Evolutionary conservation across 2,888 invertebrate genomes (phyloP).

Genomic region (Nineta flava): DNA sequence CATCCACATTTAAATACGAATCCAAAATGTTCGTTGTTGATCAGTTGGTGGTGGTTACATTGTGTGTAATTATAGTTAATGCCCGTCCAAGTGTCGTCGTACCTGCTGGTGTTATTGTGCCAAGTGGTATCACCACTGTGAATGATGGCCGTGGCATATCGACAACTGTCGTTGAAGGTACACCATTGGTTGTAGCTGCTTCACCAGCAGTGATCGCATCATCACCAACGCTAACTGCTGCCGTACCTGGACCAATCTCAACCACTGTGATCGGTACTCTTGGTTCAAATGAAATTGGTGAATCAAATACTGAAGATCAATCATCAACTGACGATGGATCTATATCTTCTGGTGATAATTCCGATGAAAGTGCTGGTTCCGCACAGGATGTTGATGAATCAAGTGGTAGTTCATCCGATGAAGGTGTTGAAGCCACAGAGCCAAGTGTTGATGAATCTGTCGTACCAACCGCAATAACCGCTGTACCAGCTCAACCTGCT

Average conservation of each 20-base stretch:
- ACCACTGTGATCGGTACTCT: not conserved
- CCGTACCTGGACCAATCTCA: not conserved
- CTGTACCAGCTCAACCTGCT: not conserved
- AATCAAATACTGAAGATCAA: not conserved
- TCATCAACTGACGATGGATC: not conserved
- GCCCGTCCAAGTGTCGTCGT: not conserved
- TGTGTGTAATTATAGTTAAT: not conserved
- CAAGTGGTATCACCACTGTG: not conserved
- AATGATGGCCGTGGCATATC: not conserved
- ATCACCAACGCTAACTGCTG: not conserved
- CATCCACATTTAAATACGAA: not conserved
- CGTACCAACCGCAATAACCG: not conserved
- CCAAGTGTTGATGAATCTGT: slow-evolving; percentile 1
- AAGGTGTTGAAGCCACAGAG: not conserved
- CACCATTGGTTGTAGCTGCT: not conserved
- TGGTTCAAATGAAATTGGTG: not conserved
- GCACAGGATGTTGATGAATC: not conserved
- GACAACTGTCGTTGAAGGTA: not conserved
- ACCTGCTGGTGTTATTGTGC: not conserved
- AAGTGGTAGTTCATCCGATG: not conserved
- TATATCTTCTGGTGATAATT: not conserved
- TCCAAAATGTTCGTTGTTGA: not conserved
- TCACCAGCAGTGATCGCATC: not conserved
- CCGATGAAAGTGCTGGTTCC: not conserved
- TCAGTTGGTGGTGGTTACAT: not conserved